Base-by-base conservation (phyloP, 1,140 invertebrate species). In the Eumeta japonica region DNA sequence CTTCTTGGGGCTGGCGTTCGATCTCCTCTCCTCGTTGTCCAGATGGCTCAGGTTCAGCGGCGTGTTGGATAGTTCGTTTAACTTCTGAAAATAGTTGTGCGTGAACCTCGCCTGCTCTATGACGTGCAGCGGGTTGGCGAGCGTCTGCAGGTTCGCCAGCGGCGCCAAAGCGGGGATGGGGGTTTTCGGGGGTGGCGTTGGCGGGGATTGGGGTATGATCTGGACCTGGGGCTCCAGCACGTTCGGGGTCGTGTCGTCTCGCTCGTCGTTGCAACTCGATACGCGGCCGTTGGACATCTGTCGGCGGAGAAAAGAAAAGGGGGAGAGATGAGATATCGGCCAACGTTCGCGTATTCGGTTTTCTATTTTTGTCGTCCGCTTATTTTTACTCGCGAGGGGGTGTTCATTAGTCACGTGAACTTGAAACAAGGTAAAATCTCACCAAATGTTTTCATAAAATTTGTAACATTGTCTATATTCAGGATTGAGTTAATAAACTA, bases 1-100 rank as follows among this genome's bases (percentile, higher is more conserved):
- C n/a, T 45, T 52, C 3, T 47, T 49, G 9, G 56, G 53, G 39
- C 61, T 53, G 4, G 54, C 55, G 35, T 65, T 62, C 31, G 56
- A 59, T 16, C 52, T 59, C 0, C 61, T 51, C 0, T 71, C 62
- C n/a, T 77, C 75, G 0, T 71, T 62, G 12, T 77, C 75, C 11
- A 76, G 48, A 46, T 75, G 65, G 44, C 73, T 75, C 19, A 77
- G 45, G 48, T 77, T 75, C 15, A 77, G 28, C 0, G 74, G 74
- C 2, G 64, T 70, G 36, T 73, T 76, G 3, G 72, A 74, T 11
- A 70, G 33, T 33, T 74, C 70, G 48, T 62, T 74, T 12, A 71
- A 37, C 52, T 74, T 71, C 15, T 70, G 62, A 0, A 71, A 34
- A 24, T 28, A 20, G 15, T 9, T 28, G 12, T 75, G 67, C 31